Evolutionary conservation across 2,888 invertebrate genomes (phyloP).

Genomic region (Hoplodrina ambigua): DNA sequence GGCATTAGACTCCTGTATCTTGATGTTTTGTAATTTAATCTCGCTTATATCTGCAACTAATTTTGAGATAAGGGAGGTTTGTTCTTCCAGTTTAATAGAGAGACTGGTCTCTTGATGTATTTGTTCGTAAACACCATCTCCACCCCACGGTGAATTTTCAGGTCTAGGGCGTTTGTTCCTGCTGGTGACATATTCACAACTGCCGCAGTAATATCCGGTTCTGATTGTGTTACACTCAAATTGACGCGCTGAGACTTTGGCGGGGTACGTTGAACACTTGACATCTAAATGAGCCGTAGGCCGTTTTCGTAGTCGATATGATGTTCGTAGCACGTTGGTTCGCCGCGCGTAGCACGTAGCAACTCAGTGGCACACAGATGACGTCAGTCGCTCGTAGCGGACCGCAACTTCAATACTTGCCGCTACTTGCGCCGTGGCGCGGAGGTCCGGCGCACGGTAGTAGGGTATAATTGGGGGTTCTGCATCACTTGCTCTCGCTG

Average conservation of each 20-base stretch:
- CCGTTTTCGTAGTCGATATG: not conserved
- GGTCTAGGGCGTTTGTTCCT: not conserved
- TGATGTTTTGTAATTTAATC: not conserved
- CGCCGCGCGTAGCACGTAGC: not conserved
- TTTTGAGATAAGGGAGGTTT: not conserved
- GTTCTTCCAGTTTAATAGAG: not conserved
- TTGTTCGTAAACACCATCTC: not conserved
- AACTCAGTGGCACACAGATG: not conserved
- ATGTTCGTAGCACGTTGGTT: not conserved
- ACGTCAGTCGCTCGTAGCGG: too few relatives aligned
- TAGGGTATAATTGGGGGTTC: too few relatives aligned
- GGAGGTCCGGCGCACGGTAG: too few relatives aligned
- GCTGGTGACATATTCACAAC: constrained; percentile 1
- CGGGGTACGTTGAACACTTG: not conserved
- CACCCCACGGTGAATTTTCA: not conserved
- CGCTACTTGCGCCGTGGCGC: too few relatives aligned
- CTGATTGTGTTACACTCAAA: constrained; percentile 3
- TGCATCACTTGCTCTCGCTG: too few relatives aligned
- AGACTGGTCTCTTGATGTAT: not conserved
- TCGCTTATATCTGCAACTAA: not conserved
- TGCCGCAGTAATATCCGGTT: constrained; percentile 4
- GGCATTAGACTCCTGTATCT: not conserved
- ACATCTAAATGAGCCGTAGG: not conserved
- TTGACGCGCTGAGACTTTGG: constrained; percentile 3
- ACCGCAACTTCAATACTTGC: not conserved